Evolutionary conservation across 1,140 invertebrate species (phyloP).

Genomic region (Euwallacea fornicatus): DNA sequence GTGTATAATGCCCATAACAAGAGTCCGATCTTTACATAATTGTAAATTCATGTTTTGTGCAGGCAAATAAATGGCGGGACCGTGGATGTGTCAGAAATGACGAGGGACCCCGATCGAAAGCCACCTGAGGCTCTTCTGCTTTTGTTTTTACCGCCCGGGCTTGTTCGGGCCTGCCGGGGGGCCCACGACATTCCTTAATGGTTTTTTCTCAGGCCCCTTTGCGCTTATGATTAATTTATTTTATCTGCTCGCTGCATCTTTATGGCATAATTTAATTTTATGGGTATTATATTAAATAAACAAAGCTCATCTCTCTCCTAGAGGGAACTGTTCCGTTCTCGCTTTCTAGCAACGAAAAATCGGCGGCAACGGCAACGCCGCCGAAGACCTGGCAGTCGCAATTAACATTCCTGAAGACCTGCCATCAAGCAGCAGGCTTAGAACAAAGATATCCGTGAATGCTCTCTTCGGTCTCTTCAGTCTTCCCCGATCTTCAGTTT

Average conservation of each 20-base stretch:
- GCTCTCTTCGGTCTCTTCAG: slow-evolving; percentile 19
- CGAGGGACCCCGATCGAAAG: slow-evolving; percentile 25
- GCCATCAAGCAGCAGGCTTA: slow-evolving; percentile 29
- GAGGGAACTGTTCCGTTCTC: no score
- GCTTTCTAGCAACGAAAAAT: no score
- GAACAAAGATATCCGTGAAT: slow-evolving; percentile 34
- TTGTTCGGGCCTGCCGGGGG: slow-evolving; percentile 19
- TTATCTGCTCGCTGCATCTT: slow-evolving; percentile 33
- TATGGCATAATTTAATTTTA: slow-evolving; percentile 36
- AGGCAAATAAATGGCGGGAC: slow-evolving; percentile 25
- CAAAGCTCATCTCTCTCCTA: slow-evolving; percentile 8
- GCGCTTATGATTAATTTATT: slow-evolving; percentile 33
- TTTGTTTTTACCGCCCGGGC: slow-evolving; percentile 26
- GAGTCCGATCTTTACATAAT: slow-evolving; percentile 4
- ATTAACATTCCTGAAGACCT: slow-evolving; percentile 33
- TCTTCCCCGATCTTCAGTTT: slow-evolving; percentile 27
- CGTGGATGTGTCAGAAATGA: slow-evolving; percentile 30
- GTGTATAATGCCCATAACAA: no score
- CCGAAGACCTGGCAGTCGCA: slow-evolving; percentile 25
- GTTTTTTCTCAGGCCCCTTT: slow-evolving; percentile 31
- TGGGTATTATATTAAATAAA: slow-evolving; percentile 32
- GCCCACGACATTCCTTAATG: slow-evolving; percentile 32
- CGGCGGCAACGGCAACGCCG: slow-evolving; percentile 5
- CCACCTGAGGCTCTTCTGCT: slow-evolving; percentile 24
- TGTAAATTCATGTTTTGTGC: slow-evolving; percentile 23